These are phyloP conservation scores for Unio pictorum DNA, from an alignment of 2,888 invertebrate genomes.

Conservation along the genomic window DNA sequence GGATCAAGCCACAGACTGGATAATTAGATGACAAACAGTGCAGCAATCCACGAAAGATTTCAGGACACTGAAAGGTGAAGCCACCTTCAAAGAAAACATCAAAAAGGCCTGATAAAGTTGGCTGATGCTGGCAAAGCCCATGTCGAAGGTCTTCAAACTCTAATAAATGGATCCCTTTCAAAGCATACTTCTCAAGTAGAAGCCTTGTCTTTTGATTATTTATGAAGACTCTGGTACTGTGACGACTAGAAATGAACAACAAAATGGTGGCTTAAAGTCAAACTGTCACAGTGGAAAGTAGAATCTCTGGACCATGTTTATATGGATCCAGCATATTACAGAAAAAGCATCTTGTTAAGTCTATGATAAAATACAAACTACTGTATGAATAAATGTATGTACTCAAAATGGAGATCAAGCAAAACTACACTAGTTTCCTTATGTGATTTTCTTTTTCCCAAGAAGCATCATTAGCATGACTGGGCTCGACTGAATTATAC, in stretches of 20 bases:
- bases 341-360: too few species aligned
- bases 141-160: slow-evolving; percentile 1
- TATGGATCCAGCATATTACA: too few species aligned
- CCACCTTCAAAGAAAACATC: too few species aligned
- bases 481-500: too few species aligned
- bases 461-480: too few species aligned
- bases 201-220: slow-evolving; percentile 4
- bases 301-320: neutral
- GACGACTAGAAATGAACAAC: slow-evolving; percentile 4
- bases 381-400: too few species aligned
- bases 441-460: too few species aligned
- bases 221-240: slow-evolving; percentile 10
- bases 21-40: slow-evolving; percentile 2
- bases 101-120: too few species aligned
- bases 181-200: slow-evolving; percentile 3
- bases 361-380: too few species aligned
- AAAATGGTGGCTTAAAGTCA: slow-evolving; percentile 3
- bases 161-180: neutral
- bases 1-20: slow-evolving; percentile 7
- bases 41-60: slow-evolving; percentile 1
- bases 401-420: too few species aligned
- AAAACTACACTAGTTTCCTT: too few species aligned
- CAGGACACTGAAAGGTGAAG: slow-evolving; percentile 1
- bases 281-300: neutral
- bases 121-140: too few species aligned